Base-by-base conservation (phyloP, 2,888 invertebrate genomes). In the Aphrophora alni region DNA sequence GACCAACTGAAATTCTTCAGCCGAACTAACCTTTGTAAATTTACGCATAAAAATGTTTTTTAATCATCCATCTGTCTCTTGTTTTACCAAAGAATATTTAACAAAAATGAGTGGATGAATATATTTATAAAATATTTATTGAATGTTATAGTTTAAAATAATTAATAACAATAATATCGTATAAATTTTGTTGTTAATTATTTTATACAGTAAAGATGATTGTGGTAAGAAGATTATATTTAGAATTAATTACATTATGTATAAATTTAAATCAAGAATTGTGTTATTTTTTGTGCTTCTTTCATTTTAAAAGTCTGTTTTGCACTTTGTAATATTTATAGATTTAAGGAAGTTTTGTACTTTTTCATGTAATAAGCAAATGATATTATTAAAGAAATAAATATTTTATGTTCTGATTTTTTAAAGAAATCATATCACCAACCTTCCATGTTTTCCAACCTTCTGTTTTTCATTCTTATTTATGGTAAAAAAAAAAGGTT, bases 371-470 rank as follows among this genome's bases (percentile, higher is more conserved):
- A 44, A 44, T 7, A 33, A n/a, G 33, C 12, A 44, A 44, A 44
- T 44, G 5, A 44, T 44, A 44, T 44, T 44, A n/a, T n/a, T n/a
- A n/a, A n/a, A n/a, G n/a, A n/a, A n/a, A n/a, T n/a, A 44, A 44
- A 44, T 14, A 44, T 33, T 4, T 33, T 33, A 7, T 7, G 10
- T 33, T 33, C 98, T 89, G 97, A 98, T 93, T 92, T 33, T 33
- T 33, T 33, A n/a, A n/a, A n/a, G n/a, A n/a, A n/a, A n/a, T n/a
- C n/a, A n/a, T n/a, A n/a, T n/a, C n/a, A n/a, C n/a, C n/a, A n/a
- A n/a, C n/a, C n/a, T n/a, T n/a, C n/a, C 4, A 7, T 33, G 33
- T 33, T 33, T 33, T 33, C 10, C 4, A 33, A 33, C 33, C 33
- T 33, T 33, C n/a, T n/a, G n/a, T n/a, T n/a, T n/a, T n/a, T n/a